Evolutionary conservation across 2,888 invertebrate genomes (phyloP), one percentile per base, ranked within the genome.

Genomic region (Eupithecia pulchellata): DNA sequence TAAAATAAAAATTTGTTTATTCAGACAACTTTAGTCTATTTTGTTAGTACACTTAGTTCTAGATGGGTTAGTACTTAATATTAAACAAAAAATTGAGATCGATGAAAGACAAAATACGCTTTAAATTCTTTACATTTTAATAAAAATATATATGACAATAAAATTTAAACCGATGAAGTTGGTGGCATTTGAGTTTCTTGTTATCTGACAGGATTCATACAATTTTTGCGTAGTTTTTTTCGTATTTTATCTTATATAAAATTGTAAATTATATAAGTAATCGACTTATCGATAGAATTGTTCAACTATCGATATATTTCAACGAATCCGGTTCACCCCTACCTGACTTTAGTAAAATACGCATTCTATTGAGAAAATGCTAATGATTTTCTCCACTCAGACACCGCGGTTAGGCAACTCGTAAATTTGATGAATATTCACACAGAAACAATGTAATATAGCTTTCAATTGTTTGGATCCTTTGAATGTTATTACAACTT

Each of bases 281-380:
- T 30, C 30, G 30, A 6, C 30, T 30, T 8, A 8, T 30, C 47
- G 47, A n/a, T 47, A 9, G 9, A 20, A 20, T 20, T 52, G 11
- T 13, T 25, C 25, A 25, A 25, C 25, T 52, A 25, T 52, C 52
- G 52, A 52, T 52, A 52, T 52, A 52, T 25, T 13, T 67, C 73
- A 64, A 57, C 67, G 73, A 61, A 5, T 1, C 78, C 78, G 66
- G 73, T 76, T 65, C 85, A 77, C 77, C 86, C 76, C 88, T 88
- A 81, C 39, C 36, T 68, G 76, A 81, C 77, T 85, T 84, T 76
- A 84, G 78, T 78, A 80, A 75, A 81, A 84, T 82, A 84, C 83
- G 83, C 87, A 84, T 87, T 83, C 88, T 82, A 85, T 89, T 88
- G 89, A 89, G 87, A 87, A 91, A 91, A 92, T 91, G 92, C 89